phyloP scores from a whole-genome alignment of 1,140 invertebrate species.

The Pogonomyrmex californicus region DNA sequence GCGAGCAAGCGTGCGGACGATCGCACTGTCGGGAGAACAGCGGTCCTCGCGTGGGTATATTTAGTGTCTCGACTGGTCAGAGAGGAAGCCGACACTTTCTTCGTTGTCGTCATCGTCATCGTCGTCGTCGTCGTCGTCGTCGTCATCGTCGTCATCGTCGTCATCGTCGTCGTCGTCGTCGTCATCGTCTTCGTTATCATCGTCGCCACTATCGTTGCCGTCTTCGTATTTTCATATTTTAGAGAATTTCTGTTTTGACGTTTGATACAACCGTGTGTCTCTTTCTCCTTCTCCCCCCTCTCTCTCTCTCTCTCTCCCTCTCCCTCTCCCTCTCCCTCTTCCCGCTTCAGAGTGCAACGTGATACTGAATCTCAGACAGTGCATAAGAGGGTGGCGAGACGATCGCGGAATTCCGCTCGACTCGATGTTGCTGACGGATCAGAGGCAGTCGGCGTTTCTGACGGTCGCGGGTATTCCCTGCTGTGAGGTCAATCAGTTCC shows the following conservation, averaged over 20 bases:
- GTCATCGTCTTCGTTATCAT: not conserved
- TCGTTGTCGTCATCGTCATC: conserved; percentile 57
- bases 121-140: conserved; percentile 1
- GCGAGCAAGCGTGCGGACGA: conserved; percentile 64
- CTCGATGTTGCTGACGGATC: conserved; percentile 41
- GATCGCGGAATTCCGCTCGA: conserved; percentile 46
- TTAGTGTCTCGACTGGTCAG: conserved; percentile 75
- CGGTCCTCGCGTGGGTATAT: conserved; percentile 69
- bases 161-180: conserved; percentile 2
- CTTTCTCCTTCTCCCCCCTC: conserved; percentile 15
- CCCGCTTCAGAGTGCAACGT: conserved; percentile 75
- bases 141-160: conserved; percentile 4
- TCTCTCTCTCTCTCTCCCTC: conserved; percentile 11
- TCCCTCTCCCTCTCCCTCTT: conserved; percentile 56
- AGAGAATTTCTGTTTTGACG: not conserved
- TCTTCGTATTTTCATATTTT: conserved; percentile 11
- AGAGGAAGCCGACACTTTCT: conserved; percentile 70
- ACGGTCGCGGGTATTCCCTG: conserved; percentile 26
- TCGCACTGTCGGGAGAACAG: conserved; percentile 55
- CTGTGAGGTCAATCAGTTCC: conserved; percentile 17
- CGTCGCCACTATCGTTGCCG: conserved; percentile 19
- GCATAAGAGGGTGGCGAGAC: conserved; percentile 57
- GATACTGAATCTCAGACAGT: conserved; percentile 64
- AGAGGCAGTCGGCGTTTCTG: not conserved
- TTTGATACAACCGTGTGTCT: not conserved